Evolutionary conservation across 2,888 invertebrate species (phyloP), one percentile per base, ranked within the genome.

Genomic region (Hyposoter dolosus): DNA sequence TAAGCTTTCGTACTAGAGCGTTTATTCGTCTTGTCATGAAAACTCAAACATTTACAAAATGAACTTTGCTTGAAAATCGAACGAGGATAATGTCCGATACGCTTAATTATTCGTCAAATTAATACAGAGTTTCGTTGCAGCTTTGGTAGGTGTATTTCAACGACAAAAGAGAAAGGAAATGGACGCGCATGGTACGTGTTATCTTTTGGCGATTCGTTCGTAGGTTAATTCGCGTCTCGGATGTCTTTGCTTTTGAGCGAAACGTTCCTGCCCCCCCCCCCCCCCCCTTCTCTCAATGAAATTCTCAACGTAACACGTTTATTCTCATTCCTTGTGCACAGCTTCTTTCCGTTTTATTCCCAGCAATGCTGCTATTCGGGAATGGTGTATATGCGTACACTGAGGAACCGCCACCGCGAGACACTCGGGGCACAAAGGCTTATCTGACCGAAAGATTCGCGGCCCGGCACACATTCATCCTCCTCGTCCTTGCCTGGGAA

Each of bases 391-490:
- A 43, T 19, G 28, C 28, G 28, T 28, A 43, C n/a, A 28, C 60
- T 68, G 74, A 79, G 45, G 66, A 53, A 66, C 71, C 69, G 71
- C 65, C 56, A 71, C n/a, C 72, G 75, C 72, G 77, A 56, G 76
- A 77, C 63, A 81, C 76, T 72, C 77, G 45, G 65, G 72, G 75
- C 78, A 88, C 88, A 88, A 88, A 88, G 86, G 91, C 93, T 93
- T 93, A 93, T 93, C 93, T 93, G 90, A 89, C 89, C 90, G 89
- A 89, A 89, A 93, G 92, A 93, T 93, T 92, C 92, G 93, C 92
- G 90, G 28, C 28, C 28, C 1, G 28, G 90, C 89, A 79, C 88
- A 88, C 88, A 88, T 90, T 88, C 90, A 89, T 89, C 87, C 89
- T 19, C 80, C 23, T 81, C 74, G 88, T 88, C 69, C 75, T 45